phyloP scores from a whole-genome alignment of 92 coral and sea anemone genomes.

The Hydrozoanthus gracilis region DNA sequence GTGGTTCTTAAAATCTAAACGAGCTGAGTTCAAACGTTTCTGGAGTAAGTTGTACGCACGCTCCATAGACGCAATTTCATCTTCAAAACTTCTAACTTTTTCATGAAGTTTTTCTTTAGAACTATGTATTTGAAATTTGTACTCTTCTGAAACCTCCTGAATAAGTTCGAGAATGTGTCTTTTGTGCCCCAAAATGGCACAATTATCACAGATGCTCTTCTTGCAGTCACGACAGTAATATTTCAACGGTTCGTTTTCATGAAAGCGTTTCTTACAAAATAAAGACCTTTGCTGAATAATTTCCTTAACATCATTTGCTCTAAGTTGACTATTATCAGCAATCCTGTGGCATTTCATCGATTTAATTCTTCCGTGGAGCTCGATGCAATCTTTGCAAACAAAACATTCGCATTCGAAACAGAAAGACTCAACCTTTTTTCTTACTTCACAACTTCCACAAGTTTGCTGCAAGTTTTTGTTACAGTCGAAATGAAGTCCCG shows the following conservation, averaged over 20 bases:
- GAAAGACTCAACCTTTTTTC: constrained; percentile 62
- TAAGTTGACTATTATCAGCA: constrained; percentile 60
- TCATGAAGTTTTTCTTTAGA: constrained; percentile 61
- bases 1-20: constrained; percentile 34
- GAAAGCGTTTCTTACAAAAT: constrained; percentile 66
- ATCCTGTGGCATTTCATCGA: constrained; percentile 72
- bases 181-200: constrained; percentile 60
- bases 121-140: constrained; percentile 57
- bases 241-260: constrained; percentile 66
- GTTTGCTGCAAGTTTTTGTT: constrained; percentile 66
- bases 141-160: constrained; percentile 63
- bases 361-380: constrained; percentile 71
- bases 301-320: constrained; percentile 62
- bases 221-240: constrained; percentile 72
- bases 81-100: constrained; percentile 49
- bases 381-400: constrained; percentile 73
- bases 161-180: constrained; percentile 59
- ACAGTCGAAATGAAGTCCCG: constrained; percentile 53
- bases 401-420: constrained; percentile 83
- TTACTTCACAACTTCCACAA: constrained; percentile 78
- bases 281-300: constrained; percentile 65
- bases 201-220: constrained; percentile 77
- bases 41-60: neutral
- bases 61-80: constrained; percentile 11
- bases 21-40: constrained; percentile 33